phyloP scores from a whole-genome alignment of 1,140 invertebrate species.

The Drosophila quadrilineata region DNA sequence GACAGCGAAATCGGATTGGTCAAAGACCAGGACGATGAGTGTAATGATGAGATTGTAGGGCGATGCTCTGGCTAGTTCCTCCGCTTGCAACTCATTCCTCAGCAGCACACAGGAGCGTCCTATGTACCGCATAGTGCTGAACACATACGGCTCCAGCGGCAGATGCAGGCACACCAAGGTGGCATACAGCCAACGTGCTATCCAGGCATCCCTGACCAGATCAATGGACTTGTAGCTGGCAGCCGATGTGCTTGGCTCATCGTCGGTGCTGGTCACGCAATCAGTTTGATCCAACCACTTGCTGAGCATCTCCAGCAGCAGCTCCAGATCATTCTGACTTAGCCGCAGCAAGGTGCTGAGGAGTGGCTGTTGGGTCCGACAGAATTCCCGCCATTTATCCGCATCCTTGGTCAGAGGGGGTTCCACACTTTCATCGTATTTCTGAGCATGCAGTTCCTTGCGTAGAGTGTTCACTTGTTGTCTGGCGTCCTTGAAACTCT shows the following conservation, averaged over 20 bases:
- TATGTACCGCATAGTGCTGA: slow-evolving; percentile 64
- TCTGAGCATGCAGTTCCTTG: slow-evolving; percentile 33
- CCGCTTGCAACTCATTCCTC: slow-evolving; percentile 40
- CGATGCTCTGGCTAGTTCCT: slow-evolving; percentile 52
- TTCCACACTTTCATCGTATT: slow-evolving; percentile 56
- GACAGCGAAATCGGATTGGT: slow-evolving; percentile 59
- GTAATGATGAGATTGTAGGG: slow-evolving; percentile 74
- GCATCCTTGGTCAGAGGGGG: slow-evolving; percentile 59
- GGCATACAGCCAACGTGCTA: slow-evolving; percentile 73
- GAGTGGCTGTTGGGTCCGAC: slow-evolving; percentile 50
- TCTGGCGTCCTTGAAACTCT: slow-evolving; percentile 52
- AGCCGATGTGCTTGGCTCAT: slow-evolving; percentile 18
- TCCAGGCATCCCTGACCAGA: slow-evolving; percentile 55
- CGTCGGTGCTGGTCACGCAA: not conserved
- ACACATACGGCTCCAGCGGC: slow-evolving; percentile 72
- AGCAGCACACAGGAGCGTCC: slow-evolving; percentile 59
- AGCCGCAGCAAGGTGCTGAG: slow-evolving; percentile 61
- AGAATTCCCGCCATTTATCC: slow-evolving; percentile 61
- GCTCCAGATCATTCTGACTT: slow-evolving; percentile 58
- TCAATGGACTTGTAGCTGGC: slow-evolving; percentile 36
- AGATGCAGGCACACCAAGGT: slow-evolving; percentile 66
- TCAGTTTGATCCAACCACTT: slow-evolving; percentile 62
- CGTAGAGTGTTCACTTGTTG: slow-evolving; percentile 44
- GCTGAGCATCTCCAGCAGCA: slow-evolving; percentile 54
- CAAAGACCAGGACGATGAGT: slow-evolving; percentile 61